A percentile compares a stretch with the other conserved stretches of the same genome.
These are phyloP conservation scores for Epizoanthus fatuus DNA, from an alignment of 92 coral and sea anemone genomes.

Conservation along the genomic window DNA sequence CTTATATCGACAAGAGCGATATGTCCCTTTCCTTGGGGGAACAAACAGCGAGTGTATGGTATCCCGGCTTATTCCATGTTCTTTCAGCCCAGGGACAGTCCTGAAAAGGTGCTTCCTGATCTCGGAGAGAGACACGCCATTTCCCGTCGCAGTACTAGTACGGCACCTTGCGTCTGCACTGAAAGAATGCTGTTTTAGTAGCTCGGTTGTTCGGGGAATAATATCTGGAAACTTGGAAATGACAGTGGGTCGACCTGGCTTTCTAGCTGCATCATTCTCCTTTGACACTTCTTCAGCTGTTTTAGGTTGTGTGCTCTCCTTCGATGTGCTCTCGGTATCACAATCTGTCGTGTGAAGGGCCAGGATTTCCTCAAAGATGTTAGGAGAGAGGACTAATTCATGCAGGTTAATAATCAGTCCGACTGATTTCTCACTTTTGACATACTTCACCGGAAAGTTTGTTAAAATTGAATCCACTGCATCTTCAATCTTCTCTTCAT, in stretches of 20 bases:
- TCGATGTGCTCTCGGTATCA: constrained; percentile 19
- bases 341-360: constrained; percentile 17
- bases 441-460: constrained; percentile 45
- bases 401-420: constrained; percentile 36
- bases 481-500: neutral
- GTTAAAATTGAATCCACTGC: constrained; percentile 19
- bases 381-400: constrained; percentile 27
- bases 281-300: constrained; percentile 19
- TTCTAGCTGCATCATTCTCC: constrained; percentile 5
- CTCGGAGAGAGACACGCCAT: constrained; percentile 37
- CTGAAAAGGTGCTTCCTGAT: constrained; percentile 34
- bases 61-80: constrained; percentile 43
- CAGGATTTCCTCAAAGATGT: constrained; percentile 37
- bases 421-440: constrained; percentile 19
- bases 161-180: constrained; percentile 45
- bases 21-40: constrained; percentile 40
- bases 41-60: constrained; percentile 39
- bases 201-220: constrained; percentile 31
- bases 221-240: constrained; percentile 48
- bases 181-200: constrained; percentile 39
- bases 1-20: constrained; percentile 37
- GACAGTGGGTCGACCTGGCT: constrained; percentile 4
- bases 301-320: constrained; percentile 8
- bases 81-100: constrained; percentile 9
- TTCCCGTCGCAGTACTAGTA: constrained; percentile 29